Evolutionary conservation across 2,113 vertebrate genomes (phyloP).

Genomic region (Macquaria ambigua): DNA sequence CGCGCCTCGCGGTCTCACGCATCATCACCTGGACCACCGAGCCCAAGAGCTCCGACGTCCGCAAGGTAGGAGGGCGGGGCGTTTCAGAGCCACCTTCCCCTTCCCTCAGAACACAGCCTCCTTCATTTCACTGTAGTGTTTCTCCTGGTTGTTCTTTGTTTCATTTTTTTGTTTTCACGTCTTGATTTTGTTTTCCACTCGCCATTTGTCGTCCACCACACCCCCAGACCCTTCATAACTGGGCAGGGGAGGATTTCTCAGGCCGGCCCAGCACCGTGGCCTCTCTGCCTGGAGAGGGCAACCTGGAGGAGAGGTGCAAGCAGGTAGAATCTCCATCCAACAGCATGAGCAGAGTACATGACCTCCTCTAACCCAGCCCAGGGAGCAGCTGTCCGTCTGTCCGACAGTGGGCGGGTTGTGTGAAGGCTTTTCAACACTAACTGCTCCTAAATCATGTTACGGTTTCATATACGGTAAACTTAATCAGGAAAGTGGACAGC

Average conservation of each 20-base stretch:
- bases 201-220: constrained; percentile 39
- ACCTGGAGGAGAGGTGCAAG: constrained; percentile 96
- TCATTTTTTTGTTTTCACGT: constrained; percentile 7
- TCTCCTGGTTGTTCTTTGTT: neutral
- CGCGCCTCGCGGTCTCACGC: constrained; percentile 94
- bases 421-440: constrained; percentile 34
- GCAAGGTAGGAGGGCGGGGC: constrained; percentile 86
- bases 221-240: constrained; percentile 89
- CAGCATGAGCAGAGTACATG: constrained; percentile 39
- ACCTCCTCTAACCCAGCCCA: constrained; percentile 11
- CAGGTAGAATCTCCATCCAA: constrained; percentile 86
- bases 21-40: constrained; percentile 98
- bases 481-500: neutral
- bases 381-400: neutral
- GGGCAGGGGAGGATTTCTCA: constrained; percentile 90
- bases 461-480: too few relatives aligned
- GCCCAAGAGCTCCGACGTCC: constrained; percentile 95
- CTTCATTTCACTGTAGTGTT: neutral
- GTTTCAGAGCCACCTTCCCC: neutral
- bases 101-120: neutral
- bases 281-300: constrained; percentile 91
- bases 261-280: constrained; percentile 87
- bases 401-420: neutral
- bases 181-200: constrained; percentile 4
- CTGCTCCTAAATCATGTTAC: neutral